Percentiles rank a stretch among this genome's conserved stretches.
These are phyloP conservation scores for Stylophora pistillata DNA, from an alignment of 64 coral and sea anemone genomes.

Conservation along the genomic window DNA sequence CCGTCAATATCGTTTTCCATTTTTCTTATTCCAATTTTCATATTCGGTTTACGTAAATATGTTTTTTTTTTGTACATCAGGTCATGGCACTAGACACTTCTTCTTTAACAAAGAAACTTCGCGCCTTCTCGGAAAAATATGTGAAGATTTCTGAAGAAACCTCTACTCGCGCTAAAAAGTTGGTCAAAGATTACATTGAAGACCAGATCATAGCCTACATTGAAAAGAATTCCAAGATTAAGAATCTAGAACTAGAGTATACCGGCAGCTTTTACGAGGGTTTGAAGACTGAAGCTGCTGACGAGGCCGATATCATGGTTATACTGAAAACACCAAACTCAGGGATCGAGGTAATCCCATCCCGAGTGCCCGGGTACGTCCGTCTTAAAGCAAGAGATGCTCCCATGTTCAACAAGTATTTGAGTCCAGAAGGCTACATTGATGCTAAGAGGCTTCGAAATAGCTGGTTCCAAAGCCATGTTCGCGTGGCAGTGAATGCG, in stretches of 20 bases:
- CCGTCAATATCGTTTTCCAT: no score
- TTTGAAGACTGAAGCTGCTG: conserved; percentile 49
- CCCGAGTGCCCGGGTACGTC: background rate
- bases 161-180: no score
- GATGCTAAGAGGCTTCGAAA: conserved; percentile 49
- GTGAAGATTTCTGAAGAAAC: no score
- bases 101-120: no score
- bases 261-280: conserved; percentile 60
- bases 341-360: no score
- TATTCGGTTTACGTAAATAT: no score
- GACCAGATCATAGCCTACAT: background rate
- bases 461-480: conserved; percentile 66
- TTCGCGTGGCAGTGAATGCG: conserved; percentile 28
- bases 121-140: no score
- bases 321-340: background rate
- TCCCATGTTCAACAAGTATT: conserved; percentile 26
- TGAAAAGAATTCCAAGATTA: background rate
- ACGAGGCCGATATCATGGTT: conserved; percentile 40
- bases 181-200: conserved; percentile 31
- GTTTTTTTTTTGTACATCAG: no score
- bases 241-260: conserved; percentile 13
- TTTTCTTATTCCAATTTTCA: no score
- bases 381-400: conserved; percentile 33
- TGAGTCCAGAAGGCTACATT: conserved; percentile 47
- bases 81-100: background rate